Evolutionary conservation across 2,888 invertebrate species (phyloP).

Genomic region (Oligia fasciuncula): DNA sequence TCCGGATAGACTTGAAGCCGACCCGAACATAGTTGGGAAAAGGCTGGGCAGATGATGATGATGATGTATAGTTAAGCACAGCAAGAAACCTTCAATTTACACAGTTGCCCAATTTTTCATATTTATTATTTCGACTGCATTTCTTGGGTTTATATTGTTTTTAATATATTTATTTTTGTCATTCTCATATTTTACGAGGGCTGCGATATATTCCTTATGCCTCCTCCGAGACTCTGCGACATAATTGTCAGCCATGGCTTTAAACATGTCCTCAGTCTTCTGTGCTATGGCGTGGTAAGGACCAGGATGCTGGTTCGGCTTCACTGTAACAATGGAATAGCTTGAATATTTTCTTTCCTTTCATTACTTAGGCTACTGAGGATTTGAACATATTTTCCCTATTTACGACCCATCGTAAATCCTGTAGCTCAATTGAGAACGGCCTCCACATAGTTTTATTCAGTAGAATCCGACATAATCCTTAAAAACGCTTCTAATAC

Average conservation of each 20-base stretch:
- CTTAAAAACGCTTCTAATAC: too few relatives aligned
- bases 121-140: conserved; percentile 13
- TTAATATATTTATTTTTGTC: background rate
- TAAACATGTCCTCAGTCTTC: conserved; percentile 4
- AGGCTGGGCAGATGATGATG: too few relatives aligned
- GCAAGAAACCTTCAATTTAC: background rate
- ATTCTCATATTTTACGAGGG: conserved; percentile 2
- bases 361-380: background rate
- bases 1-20: too few relatives aligned
- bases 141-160: background rate
- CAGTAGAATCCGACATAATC: background rate
- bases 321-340: conserved; percentile 29
- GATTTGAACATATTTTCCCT: too few relatives aligned
- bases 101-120: conserved; percentile 22
- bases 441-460: background rate
- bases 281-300: conserved; percentile 12
- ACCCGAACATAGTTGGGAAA: too few relatives aligned
- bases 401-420: background rate
- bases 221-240: conserved; percentile 8
- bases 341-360: background rate
- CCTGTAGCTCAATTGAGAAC: too few relatives aligned
- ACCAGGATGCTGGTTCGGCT: conserved; percentile 9
- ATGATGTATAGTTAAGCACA: background rate
- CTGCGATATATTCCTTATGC: conserved; percentile 3
- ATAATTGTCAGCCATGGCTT: conserved; percentile 19